phyloP scores from a whole-genome alignment of 2,888 invertebrate species.

The Eurois occulta region DNA sequence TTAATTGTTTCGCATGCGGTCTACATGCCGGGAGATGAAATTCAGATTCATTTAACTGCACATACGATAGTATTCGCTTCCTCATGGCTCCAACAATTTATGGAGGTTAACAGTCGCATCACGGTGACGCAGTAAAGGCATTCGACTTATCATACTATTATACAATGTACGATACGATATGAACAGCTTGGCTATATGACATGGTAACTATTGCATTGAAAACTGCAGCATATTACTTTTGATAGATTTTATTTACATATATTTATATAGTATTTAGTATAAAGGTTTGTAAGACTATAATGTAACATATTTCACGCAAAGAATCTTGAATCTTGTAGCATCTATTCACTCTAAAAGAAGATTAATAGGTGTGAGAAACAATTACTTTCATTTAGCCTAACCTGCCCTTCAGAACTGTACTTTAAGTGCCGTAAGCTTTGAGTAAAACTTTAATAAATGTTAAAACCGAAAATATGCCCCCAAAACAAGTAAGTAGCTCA shows the following conservation, averaged over 20 bases:
- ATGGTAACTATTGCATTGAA: background rate
- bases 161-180: background rate
- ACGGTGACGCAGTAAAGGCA: constrained; percentile 32
- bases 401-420: background rate
- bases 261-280: no score
- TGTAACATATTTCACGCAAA: no score
- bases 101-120: constrained; percentile 13
- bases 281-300: no score
- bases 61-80: constrained; percentile 33
- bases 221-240: background rate
- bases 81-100: constrained; percentile 22
- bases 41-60: constrained; percentile 50
- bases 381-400: background rate
- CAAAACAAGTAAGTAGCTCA: background rate
- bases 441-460: background rate
- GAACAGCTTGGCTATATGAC: background rate
- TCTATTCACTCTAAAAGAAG: no score
- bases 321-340: no score
- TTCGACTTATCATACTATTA: constrained; percentile 36
- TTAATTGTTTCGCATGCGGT: constrained; percentile 56
- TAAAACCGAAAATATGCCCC: background rate
- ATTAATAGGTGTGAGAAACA: background rate
- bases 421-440: background rate
- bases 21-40: constrained; percentile 39
- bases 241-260: no score